These are phyloP conservation scores for Anarhynchus alexandrinus DNA, from an alignment of 2,113 vertebrate species.

Conservation along the genomic window DNA sequence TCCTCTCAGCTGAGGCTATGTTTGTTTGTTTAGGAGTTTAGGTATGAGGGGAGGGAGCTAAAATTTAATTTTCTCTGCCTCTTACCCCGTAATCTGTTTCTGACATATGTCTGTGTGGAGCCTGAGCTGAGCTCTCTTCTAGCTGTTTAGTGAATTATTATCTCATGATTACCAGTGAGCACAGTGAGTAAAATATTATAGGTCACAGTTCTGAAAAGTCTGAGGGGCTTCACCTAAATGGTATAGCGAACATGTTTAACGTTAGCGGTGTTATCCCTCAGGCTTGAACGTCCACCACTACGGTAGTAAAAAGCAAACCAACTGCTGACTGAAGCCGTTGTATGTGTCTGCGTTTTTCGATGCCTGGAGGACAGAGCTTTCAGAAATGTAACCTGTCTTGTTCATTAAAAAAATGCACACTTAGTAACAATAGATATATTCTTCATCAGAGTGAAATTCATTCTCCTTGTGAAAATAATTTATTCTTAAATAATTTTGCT, in stretches of 20 bases:
- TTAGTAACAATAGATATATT: background rate
- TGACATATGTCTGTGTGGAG: background rate
- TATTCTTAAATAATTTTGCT: background rate
- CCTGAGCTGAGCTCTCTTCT: background rate
- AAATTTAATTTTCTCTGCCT: constrained; percentile 44
- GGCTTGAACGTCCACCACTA: background rate
- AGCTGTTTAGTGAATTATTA: background rate
- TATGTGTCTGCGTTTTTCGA: background rate
- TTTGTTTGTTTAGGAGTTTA: constrained; percentile 1
- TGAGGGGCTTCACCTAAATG: background rate
- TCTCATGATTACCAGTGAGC: background rate
- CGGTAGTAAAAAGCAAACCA: background rate
- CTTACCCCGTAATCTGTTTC: constrained; percentile 11
- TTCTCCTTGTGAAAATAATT: background rate
- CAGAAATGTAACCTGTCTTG: background rate
- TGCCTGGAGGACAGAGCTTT: background rate
- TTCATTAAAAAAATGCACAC: background rate
- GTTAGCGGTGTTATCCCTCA: background rate
- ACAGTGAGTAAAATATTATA: background rate
- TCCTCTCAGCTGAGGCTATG: background rate
- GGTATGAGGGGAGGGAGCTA: background rate
- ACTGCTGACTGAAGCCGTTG: background rate
- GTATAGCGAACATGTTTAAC: background rate
- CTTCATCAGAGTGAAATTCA: background rate
- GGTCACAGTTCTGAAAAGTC: background rate